Percentiles rank a stretch among this genome's conserved stretches.
Evolutionary conservation across 2,113 vertebrate genomes (phyloP).

Genomic region (Rhadina sibilatrix): DNA sequence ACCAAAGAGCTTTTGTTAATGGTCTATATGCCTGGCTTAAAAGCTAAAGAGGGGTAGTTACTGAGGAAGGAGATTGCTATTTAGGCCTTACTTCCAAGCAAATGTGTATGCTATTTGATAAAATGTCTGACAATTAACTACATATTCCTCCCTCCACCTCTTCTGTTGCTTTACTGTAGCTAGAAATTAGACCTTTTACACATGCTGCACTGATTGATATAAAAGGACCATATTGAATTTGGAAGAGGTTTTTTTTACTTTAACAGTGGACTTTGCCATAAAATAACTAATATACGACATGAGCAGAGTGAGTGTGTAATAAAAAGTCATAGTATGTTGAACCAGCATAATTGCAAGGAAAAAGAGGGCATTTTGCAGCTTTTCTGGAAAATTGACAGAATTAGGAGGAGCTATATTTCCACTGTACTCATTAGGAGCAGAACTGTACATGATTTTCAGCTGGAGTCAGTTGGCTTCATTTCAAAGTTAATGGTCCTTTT

Average conservation of each 20-base stretch:
- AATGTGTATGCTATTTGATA: not conserved
- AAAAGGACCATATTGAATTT: not conserved
- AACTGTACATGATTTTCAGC: not conserved
- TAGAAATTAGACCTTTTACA: slow-evolving; percentile 2
- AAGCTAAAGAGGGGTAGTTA: not conserved
- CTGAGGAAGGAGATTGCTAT: not conserved
- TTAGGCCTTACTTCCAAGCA: not conserved
- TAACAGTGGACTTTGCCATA: not conserved
- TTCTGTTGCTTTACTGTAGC: not conserved
- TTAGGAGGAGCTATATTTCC: not conserved
- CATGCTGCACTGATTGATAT: slow-evolving; percentile 5
- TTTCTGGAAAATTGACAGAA: not conserved
- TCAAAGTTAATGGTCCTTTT: not conserved
- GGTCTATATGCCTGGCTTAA: not conserved
- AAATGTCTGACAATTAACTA: not conserved
- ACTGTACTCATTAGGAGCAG: not conserved
- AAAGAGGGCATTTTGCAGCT: not conserved
- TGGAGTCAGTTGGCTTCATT: not conserved
- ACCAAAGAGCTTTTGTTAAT: not conserved
- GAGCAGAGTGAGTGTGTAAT: not conserved
- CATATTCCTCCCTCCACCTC: not conserved
- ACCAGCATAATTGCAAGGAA: not conserved
- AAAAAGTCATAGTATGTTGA: not conserved
- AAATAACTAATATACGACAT: slow-evolving; percentile 8
- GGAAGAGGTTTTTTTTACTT: slow-evolving; percentile 36